phyloP scores from a whole-genome alignment of 2,888 invertebrate species.

The Stenotaenia linearis region DNA sequence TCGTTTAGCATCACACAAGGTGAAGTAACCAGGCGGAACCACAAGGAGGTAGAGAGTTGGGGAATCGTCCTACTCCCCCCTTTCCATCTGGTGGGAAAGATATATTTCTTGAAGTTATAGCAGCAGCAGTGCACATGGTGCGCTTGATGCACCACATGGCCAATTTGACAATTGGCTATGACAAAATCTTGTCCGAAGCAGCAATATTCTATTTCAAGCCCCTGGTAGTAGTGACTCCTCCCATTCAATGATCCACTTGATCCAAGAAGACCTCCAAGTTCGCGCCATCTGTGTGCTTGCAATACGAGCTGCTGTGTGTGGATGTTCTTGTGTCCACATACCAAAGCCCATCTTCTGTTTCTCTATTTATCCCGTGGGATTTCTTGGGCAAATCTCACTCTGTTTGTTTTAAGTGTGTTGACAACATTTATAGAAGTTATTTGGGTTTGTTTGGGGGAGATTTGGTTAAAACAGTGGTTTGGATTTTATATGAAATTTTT shows the following conservation, averaged over 20 bases:
- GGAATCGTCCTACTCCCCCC: too few relatives aligned
- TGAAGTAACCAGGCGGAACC: too few relatives aligned
- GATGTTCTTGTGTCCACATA: constrained; percentile 14
- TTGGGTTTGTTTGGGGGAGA: not conserved
- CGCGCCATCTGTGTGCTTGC: constrained; percentile 19
- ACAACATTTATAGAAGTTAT: not conserved
- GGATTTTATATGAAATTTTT: too few relatives aligned
- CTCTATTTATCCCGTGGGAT: constrained; percentile 23
- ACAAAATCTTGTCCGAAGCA: constrained; percentile 17
- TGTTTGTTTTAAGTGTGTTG: not conserved
- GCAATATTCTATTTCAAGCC: constrained; percentile 23
- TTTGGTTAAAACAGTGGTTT: not conserved
- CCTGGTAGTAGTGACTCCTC: constrained; percentile 7
- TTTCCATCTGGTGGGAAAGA: not conserved
- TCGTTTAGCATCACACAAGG: too few relatives aligned
- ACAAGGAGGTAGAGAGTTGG: too few relatives aligned
- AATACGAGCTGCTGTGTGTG: constrained; percentile 20
- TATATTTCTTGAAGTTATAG: not conserved
- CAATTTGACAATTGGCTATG: constrained; percentile 9
- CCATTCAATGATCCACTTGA: constrained; percentile 26
- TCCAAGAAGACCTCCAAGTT: constrained; percentile 26
- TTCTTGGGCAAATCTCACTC: constrained; percentile 7
- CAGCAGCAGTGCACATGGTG: not conserved
- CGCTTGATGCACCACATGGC: not conserved
- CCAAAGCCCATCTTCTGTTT: constrained; percentile 9